Base-by-base conservation (phyloP, 2,888 invertebrate genomes). In the Hipparchia semele region DNA sequence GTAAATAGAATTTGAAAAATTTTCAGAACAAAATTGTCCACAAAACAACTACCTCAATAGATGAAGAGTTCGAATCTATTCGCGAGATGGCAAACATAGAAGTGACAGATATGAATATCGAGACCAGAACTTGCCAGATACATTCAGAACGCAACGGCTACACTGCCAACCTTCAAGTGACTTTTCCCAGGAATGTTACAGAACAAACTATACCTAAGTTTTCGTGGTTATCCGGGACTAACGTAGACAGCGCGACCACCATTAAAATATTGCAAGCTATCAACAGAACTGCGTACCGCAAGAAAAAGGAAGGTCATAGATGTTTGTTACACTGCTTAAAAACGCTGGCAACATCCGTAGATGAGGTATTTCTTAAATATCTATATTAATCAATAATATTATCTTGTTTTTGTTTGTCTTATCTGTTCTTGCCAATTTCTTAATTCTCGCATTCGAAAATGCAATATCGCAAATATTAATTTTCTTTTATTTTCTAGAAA, bases 301-400 rank as follows among this genome's bases (percentile, higher is more conserved):
- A 97, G 81, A 97, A 98, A 1, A 96, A 96, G 77, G 97, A 97
- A 86, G 98, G 98, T 69, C 95, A 97, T 68, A 96, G 97, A 56
- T 99, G 99, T 86, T 90, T 99, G 70, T 96, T 98, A 86, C 97
- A 98, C 65, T 98, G 98, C 88, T 91, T 99, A 60, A 94, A 94
- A 82, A 92, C 93, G 49, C 84, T 94, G 74, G 92, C 92, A 1
- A 94, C 90, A 60, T 90, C 90, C 64, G 87, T 94, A 75, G 94
- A 94, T 83, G 94, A 94, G 88, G 94, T 94, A 86, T 75, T 71
- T 65, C 2, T 54, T 2, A 33, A 5, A 6, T 1, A 4, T 33
- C 9, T 58, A 5, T 2, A 39, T 39, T 39, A 4, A 39, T 39
- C 2, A 39, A 39, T 0, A 0, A 39, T 39, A 39, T 39, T 39